Evolutionary conservation across 2,797 vertebrate species (phyloP).

Genomic region (Takifugu ocellatus): DNA sequence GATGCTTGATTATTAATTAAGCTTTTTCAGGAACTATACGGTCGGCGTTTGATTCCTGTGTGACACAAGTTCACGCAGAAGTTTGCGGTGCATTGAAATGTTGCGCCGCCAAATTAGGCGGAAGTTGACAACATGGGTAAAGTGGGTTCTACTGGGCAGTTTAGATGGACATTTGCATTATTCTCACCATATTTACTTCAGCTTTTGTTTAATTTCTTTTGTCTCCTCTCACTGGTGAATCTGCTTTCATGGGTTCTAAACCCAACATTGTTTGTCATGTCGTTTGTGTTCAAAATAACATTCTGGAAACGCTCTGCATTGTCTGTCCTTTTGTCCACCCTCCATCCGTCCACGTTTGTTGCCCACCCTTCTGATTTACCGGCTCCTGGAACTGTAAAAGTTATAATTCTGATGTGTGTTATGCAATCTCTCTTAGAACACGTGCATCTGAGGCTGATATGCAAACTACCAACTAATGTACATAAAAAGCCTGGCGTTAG

Average conservation of each 20-base stretch:
- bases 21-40: no score
- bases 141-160: no score
- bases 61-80: no score
- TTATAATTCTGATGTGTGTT: background rate
- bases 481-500: background rate
- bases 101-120: no score
- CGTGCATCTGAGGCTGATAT: background rate
- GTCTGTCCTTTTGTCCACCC: background rate
- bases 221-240: conserved; percentile 1
- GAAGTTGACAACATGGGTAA: no score
- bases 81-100: no score
- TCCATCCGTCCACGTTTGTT: conserved; percentile 3
- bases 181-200: conserved; percentile 4
- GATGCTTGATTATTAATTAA: no score
- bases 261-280: background rate
- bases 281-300: background rate
- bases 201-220: background rate
- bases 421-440: background rate
- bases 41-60: no score
- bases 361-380: background rate
- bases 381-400: background rate
- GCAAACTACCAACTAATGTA: background rate
- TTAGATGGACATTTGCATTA: background rate
- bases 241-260: background rate
- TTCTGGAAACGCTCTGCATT: background rate